Conservation (phyloP, 1,140 invertebrate genomes). For the Mesaphorura yosii region DNA sequence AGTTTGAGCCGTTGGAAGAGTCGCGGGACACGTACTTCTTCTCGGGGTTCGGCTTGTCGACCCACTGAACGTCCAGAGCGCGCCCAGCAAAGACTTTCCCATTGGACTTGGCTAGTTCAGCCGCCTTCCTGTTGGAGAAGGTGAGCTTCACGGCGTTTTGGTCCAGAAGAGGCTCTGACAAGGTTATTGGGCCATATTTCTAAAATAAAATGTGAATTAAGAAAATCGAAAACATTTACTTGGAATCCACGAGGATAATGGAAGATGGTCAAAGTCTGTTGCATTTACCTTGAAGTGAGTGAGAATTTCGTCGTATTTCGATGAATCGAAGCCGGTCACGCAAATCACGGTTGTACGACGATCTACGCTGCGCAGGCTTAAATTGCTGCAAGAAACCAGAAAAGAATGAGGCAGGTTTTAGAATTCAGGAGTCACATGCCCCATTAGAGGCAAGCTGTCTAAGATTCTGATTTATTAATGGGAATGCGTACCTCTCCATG, state of each 20-base stretch:
- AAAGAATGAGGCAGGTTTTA: too few species aligned
- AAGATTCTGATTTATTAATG: too few species aligned
- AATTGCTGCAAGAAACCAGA: constrained; percentile 45
- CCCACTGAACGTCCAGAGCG: constrained; percentile 38
- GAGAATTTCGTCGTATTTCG: constrained; percentile 56
- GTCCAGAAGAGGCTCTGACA: constrained; percentile 52
- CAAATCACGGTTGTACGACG: constrained; percentile 65
- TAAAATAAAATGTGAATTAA: constrained; percentile 40
- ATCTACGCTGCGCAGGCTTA: constrained; percentile 56
- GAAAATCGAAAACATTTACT: constrained; percentile 19
- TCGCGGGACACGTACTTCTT: too few species aligned
- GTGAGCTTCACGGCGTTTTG: constrained; percentile 55
- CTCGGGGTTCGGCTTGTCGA: constrained; percentile 2
- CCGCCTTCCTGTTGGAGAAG: constrained; percentile 59
- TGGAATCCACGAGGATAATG: too few species aligned
- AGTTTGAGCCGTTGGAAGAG: constrained; percentile 14
- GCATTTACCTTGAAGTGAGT: constrained; percentile 58
- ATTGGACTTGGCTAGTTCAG: constrained; percentile 53
- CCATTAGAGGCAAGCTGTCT: too few species aligned
- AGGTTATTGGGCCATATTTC: constrained; percentile 60
- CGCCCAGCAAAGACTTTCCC: constrained; percentile 53
- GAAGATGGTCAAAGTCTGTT: too few species aligned
- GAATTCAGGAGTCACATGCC: too few species aligned
- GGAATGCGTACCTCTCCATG: too few species aligned
- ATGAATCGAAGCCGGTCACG: constrained; percentile 61